phyloP scores from a whole-genome alignment of 2,113 vertebrate genomes.

The Anseranas semipalmata region DNA sequence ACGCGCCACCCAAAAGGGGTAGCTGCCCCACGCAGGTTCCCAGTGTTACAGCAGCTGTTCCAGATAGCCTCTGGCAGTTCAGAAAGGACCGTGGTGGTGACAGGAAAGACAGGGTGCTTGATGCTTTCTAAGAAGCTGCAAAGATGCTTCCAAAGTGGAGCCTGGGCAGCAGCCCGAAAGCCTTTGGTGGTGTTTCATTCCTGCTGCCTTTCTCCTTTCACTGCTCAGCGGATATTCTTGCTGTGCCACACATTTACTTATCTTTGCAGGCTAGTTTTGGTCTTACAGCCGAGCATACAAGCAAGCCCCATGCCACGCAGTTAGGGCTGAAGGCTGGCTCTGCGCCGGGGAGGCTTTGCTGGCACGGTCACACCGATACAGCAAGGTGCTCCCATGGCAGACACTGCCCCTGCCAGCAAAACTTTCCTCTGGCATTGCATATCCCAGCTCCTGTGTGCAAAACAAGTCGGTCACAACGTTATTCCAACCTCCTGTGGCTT shows the following conservation, averaged over 20 bases:
- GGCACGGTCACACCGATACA: background rate
- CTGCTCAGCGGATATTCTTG: background rate
- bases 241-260: background rate
- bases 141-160: background rate
- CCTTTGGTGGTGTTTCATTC: background rate
- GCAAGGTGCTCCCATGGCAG: background rate
- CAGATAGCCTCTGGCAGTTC: background rate
- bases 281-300: too few species aligned
- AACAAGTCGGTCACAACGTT: background rate
- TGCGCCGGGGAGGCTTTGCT: background rate
- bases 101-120: background rate
- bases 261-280: background rate
- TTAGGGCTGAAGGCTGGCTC: background rate
- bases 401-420: background rate
- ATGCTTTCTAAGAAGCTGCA: background rate
- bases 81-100: too few species aligned
- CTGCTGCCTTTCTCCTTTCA: background rate
- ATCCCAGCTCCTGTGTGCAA: background rate
- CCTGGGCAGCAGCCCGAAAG: background rate
- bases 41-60: rapidly evolving
- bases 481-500: background rate
- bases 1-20: rapidly evolving
- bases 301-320: background rate
- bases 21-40: background rate
- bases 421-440: background rate